phyloP scores from a whole-genome alignment of 2,113 vertebrate genomes.

The Serinus canaria region DNA sequence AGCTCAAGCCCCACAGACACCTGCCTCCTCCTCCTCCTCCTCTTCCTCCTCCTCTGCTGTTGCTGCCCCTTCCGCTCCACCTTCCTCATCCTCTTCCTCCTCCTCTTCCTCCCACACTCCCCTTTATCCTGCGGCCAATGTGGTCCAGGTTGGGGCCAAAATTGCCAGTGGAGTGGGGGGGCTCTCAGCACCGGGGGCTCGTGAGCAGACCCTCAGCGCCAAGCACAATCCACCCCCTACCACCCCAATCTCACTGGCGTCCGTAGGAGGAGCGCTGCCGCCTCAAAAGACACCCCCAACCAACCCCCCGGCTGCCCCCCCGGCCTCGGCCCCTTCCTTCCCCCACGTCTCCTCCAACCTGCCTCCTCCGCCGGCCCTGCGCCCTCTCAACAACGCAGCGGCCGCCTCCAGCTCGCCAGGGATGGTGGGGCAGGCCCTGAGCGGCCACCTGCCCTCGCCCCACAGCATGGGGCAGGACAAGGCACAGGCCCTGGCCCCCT shows the following conservation, averaged over 20 bases:
- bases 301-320: conserved; percentile 63
- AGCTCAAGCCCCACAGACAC: conserved; percentile 69
- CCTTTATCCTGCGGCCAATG: conserved; percentile 46
- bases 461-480: conserved; percentile 1
- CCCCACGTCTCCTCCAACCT: conserved; percentile 78
- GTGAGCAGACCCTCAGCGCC: conserved; percentile 62
- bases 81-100: conserved; percentile 44
- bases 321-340: conserved; percentile 50
- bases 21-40: conserved; percentile 64
- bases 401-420: background rate
- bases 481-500: background rate
- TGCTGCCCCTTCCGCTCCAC: conserved; percentile 55
- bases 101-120: conserved; percentile 45
- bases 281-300: conserved; percentile 67
- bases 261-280: conserved; percentile 60
- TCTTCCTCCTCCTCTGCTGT: conserved; percentile 60
- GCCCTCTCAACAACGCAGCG: background rate
- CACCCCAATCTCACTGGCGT: conserved; percentile 73
- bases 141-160: conserved; percentile 64
- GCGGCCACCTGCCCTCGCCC: background rate
- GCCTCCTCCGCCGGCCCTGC: conserved; percentile 89
- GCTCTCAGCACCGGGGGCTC: conserved; percentile 37
- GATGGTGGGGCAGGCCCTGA: conserved; percentile 5
- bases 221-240: conserved; percentile 82
- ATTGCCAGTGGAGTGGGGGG: conserved; percentile 27